Percentiles rank a stretch among this genome's conserved stretches.
These are phyloP conservation scores for Macrophya annulata DNA, from an alignment of 2,888 invertebrate species.

Conservation along the genomic window DNA sequence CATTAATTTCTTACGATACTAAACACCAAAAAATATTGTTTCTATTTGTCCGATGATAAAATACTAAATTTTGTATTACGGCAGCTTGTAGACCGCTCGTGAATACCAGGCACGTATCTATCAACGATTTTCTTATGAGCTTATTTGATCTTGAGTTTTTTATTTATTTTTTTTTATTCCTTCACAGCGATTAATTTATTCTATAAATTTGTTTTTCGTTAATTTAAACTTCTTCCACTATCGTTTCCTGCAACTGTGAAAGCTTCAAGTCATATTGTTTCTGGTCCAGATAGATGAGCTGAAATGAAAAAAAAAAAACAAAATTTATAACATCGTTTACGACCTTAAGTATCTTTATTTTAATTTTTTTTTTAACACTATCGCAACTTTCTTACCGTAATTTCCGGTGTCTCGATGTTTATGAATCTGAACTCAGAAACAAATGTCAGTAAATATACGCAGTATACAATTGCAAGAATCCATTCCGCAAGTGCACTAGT, in stretches of 20 bases:
- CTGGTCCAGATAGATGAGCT: conserved; percentile 70
- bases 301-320: too few relatives aligned
- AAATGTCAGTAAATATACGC: conserved; percentile 81
- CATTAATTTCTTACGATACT: neutral
- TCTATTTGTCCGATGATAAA: neutral
- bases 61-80: conserved; percentile 1
- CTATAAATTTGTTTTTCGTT: neutral
- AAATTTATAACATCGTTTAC: too few relatives aligned
- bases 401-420: conserved; percentile 67
- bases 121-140: neutral
- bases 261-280: conserved; percentile 55
- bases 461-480: conserved; percentile 81
- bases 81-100: neutral
- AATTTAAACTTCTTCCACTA: conserved; percentile 60
- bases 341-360: neutral
- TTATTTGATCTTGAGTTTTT: neutral
- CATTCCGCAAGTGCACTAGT: conserved; percentile 82
- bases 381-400: conserved; percentile 64
- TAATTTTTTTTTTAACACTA: neutral
- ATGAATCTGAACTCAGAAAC: conserved; percentile 81
- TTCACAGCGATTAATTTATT: too few relatives aligned
- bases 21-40: neutral
- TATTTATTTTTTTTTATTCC: too few relatives aligned
- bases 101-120: neutral
- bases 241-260: conserved; percentile 58